phyloP scores from a whole-genome alignment of 1,140 invertebrate species.

The Drosophila watanabei region DNA sequence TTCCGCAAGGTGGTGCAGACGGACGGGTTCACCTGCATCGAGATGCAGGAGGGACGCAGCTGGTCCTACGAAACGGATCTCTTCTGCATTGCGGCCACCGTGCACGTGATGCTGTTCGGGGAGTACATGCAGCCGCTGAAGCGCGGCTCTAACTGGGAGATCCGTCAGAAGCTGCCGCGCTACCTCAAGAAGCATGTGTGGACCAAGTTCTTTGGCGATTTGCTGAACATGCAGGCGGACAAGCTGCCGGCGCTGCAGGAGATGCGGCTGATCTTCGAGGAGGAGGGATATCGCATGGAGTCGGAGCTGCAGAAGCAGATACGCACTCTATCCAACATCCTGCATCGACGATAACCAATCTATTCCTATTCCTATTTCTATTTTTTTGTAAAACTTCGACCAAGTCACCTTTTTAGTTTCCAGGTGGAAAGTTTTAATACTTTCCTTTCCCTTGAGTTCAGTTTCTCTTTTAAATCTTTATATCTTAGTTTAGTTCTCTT shows the following conservation, averaged over 20 bases:
- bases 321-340: slow-evolving; percentile 81
- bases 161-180: slow-evolving; percentile 88
- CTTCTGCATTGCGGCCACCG: slow-evolving; percentile 95
- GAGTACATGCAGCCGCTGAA: slow-evolving; percentile 92
- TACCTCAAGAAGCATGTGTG: slow-evolving; percentile 88
- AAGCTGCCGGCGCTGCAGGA: slow-evolving; percentile 88
- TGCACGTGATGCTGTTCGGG: slow-evolving; percentile 94
- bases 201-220: slow-evolving; percentile 89
- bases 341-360: slow-evolving; percentile 81
- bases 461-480: background rate
- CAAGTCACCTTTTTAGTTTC: slow-evolving; percentile 37
- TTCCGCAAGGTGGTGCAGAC: slow-evolving; percentile 90
- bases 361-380: slow-evolving; percentile 16
- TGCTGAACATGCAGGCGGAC: slow-evolving; percentile 89
- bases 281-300: slow-evolving; percentile 87
- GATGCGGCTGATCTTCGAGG: slow-evolving; percentile 88
- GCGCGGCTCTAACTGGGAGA: slow-evolving; percentile 84
- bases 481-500: slow-evolving; percentile 14
- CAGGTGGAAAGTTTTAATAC: background rate
- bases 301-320: slow-evolving; percentile 85
- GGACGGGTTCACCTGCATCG: slow-evolving; percentile 93
- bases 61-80: slow-evolving; percentile 98
- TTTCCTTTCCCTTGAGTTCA: background rate
- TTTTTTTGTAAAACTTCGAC: background rate
- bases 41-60: slow-evolving; percentile 94